phyloP scores from a whole-genome alignment of 1,140 invertebrate genomes.

The Bombyx mandarina region DNA sequence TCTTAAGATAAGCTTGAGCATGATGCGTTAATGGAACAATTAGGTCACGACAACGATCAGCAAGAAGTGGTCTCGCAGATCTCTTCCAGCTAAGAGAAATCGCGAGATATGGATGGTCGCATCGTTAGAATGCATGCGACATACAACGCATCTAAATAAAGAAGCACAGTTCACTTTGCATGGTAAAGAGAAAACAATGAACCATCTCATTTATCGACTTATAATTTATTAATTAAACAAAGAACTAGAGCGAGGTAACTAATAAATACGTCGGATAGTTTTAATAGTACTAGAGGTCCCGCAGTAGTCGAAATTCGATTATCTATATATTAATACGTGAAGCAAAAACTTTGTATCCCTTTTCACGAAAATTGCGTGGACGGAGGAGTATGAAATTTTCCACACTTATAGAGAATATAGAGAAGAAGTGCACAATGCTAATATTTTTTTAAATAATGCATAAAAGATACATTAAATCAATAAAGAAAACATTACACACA shows the following conservation, averaged over 20 bases:
- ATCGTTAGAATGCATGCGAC: slow-evolving; percentile 27
- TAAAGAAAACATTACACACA: too few relatives aligned
- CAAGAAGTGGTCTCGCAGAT: slow-evolving; percentile 10
- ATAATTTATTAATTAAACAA: slow-evolving; percentile 15
- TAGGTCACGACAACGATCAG: slow-evolving; percentile 11
- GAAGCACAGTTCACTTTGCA: neutral
- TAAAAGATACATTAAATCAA: too few relatives aligned
- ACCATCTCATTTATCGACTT: neutral
- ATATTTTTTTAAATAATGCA: too few relatives aligned
- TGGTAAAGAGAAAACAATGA: too few relatives aligned
- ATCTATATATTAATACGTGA: too few relatives aligned
- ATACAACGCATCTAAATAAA: slow-evolving; percentile 16
- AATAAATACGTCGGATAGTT: slow-evolving; percentile 2
- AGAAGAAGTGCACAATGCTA: too few relatives aligned
- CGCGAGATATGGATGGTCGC: slow-evolving; percentile 28
- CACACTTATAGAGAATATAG: too few relatives aligned
- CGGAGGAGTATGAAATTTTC: too few relatives aligned
- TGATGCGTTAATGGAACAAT: slow-evolving; percentile 2
- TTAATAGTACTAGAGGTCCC: too few relatives aligned
- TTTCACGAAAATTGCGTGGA: too few relatives aligned
- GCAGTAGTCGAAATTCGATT: too few relatives aligned
- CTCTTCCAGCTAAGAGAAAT: slow-evolving; percentile 26
- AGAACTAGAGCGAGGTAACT: slow-evolving; percentile 21
- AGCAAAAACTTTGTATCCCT: too few relatives aligned
- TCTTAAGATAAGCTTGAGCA: slow-evolving; percentile 7